Percentiles rank a stretch among this genome's conserved stretches.
These are phyloP conservation scores for Drosophila navojoa DNA, from an alignment of 1,140 invertebrate species.

Conservation along the genomic window DNA sequence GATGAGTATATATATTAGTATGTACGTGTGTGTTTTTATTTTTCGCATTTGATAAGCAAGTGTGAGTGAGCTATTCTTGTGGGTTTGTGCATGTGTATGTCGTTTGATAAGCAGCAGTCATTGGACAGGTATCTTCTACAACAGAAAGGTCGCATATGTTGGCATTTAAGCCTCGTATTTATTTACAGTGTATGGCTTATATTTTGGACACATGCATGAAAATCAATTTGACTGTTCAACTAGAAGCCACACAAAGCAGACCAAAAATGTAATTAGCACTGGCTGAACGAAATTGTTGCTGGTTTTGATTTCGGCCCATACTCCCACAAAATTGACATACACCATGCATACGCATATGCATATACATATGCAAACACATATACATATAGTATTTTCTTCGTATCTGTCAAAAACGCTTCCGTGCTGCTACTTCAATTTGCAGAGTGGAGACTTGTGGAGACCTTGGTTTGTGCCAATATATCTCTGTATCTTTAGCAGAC, in stretches of 20 bases:
- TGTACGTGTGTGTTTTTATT: slow-evolving; percentile 48
- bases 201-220: slow-evolving; percentile 43
- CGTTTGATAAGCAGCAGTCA: slow-evolving; percentile 43
- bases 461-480: slow-evolving; percentile 55
- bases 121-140: slow-evolving; percentile 21
- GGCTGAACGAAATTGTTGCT: slow-evolving; percentile 32
- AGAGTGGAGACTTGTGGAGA: slow-evolving; percentile 63
- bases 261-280: slow-evolving; percentile 60
- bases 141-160: slow-evolving; percentile 65
- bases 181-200: slow-evolving; percentile 50
- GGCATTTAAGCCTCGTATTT: slow-evolving; percentile 58
- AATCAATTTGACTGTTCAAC: slow-evolving; percentile 49
- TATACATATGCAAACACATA: slow-evolving; percentile 7
- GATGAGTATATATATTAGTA: slow-evolving; percentile 17
- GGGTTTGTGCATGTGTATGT: slow-evolving; percentile 16
- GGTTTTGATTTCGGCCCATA: slow-evolving; percentile 41
- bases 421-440: slow-evolving; percentile 46
- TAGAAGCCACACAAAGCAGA: slow-evolving; percentile 57
- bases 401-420: slow-evolving; percentile 50
- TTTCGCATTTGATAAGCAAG: slow-evolving; percentile 71
- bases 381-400: slow-evolving; percentile 48
- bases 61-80: slow-evolving; percentile 37
- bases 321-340: slow-evolving; percentile 18
- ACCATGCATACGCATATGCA: slow-evolving; percentile 2
- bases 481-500: slow-evolving; percentile 56